These are phyloP conservation scores for Lithophane leautieri DNA, from an alignment of 2,888 invertebrate species.

Conservation along the genomic window DNA sequence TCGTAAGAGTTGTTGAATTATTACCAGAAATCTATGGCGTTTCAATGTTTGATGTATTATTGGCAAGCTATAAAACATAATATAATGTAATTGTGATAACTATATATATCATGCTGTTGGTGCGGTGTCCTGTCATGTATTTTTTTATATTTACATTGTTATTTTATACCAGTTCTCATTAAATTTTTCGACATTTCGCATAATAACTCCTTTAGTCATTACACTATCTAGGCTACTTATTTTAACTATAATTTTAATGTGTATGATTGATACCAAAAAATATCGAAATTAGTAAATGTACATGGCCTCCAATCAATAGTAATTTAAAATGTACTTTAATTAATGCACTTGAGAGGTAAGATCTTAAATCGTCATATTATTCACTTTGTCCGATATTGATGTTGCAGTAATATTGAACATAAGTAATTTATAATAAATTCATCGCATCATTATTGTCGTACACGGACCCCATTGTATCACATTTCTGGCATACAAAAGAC, in stretches of 20 bases:
- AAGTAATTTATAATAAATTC: slow-evolving; percentile 71
- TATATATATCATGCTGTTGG: slow-evolving; percentile 82
- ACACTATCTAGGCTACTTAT: slow-evolving; percentile 63
- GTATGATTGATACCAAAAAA: slow-evolving; percentile 80
- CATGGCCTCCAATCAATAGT: slow-evolving; percentile 81
- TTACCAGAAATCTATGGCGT: slow-evolving; percentile 85
- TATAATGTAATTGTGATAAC: slow-evolving; percentile 81
- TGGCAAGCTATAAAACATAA: slow-evolving; percentile 79
- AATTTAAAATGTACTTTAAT: slow-evolving; percentile 76
- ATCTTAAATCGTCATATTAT: slow-evolving; percentile 74
- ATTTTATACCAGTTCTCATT: slow-evolving; percentile 60
- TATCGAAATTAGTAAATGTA: slow-evolving; percentile 75
- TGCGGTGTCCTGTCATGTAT: slow-evolving; percentile 75
- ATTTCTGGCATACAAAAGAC: slow-evolving; percentile 90
- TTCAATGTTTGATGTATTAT: slow-evolving; percentile 85
- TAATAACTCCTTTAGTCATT: slow-evolving; percentile 71
- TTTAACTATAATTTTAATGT: slow-evolving; percentile 70
- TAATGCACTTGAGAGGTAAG: slow-evolving; percentile 80
- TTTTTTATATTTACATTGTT: slow-evolving; percentile 63
- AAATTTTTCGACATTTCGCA: slow-evolving; percentile 67
- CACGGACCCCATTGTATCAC: slow-evolving; percentile 85
- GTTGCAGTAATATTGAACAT: slow-evolving; percentile 83
- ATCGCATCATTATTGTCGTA: slow-evolving; percentile 76
- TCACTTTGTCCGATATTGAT: slow-evolving; percentile 80
- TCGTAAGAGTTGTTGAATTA: slow-evolving; percentile 84